Evolutionary conservation across 1,140 invertebrate genomes (phyloP).

Genomic region (Drosophila guanche): DNA sequence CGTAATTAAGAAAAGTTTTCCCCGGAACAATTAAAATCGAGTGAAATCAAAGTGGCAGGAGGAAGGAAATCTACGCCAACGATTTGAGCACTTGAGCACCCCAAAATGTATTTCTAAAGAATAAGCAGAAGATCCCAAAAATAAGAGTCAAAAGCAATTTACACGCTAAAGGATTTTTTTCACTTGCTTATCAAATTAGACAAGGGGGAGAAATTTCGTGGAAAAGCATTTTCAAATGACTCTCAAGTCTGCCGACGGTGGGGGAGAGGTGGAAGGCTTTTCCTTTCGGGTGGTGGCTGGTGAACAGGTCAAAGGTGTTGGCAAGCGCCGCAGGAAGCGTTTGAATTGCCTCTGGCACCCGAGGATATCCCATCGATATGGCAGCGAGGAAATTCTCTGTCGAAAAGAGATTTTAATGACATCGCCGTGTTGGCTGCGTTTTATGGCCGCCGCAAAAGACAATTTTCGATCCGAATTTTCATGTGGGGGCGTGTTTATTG

Average conservation of each 20-base stretch:
- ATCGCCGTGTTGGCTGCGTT: slow-evolving; percentile 64
- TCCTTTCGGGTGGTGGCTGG: slow-evolving; percentile 4
- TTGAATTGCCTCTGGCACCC: slow-evolving; percentile 56
- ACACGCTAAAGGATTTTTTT: slow-evolving; percentile 53
- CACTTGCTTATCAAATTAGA: slow-evolving; percentile 70
- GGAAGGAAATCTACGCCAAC: slow-evolving; percentile 36
- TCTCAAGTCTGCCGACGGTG: not conserved
- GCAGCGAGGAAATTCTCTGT: slow-evolving; percentile 41
- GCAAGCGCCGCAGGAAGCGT: slow-evolving; percentile 53
- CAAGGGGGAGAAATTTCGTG: slow-evolving; percentile 62
- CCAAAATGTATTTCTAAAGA: slow-evolving; percentile 16
- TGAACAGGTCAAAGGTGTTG: slow-evolving; percentile 67
- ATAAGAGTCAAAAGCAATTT: slow-evolving; percentile 44
- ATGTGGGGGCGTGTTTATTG: slow-evolving; percentile 78
- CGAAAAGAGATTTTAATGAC: slow-evolving; percentile 78
- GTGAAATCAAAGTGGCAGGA: slow-evolving; percentile 32
- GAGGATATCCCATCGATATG: slow-evolving; percentile 59
- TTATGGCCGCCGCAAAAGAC: slow-evolving; percentile 69
- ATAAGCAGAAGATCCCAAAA: not conserved
- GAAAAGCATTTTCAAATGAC: slow-evolving; percentile 37
- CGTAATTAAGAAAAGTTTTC: slow-evolving; percentile 71
- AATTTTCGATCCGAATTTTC: slow-evolving; percentile 56
- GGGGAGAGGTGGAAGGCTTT: not conserved
- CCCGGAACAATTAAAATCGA: slow-evolving; percentile 59
- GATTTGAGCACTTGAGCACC: slow-evolving; percentile 57